Evolutionary conservation across 2,113 vertebrate genomes (phyloP).

Genomic region (Chloebia gouldiae): DNA sequence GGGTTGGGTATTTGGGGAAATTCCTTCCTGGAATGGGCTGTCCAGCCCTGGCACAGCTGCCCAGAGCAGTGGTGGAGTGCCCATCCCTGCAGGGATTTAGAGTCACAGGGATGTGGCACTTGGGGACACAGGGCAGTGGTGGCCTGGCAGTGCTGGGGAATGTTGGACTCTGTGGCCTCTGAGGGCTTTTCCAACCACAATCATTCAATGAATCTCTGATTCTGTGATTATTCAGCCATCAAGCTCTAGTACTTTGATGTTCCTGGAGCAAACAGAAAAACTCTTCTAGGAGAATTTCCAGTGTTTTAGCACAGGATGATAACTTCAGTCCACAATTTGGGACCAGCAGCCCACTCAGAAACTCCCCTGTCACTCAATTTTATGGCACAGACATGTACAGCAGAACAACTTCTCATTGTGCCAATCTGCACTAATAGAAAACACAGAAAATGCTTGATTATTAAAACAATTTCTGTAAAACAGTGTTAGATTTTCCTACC

Average conservation of each 20-base stretch:
- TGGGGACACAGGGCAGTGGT: not conserved
- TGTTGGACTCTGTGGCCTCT: not conserved
- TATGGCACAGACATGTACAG: not conserved
- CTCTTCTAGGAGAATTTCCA: not conserved
- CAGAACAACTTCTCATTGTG: not conserved
- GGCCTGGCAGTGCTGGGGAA: not conserved
- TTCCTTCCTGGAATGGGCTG: not conserved
- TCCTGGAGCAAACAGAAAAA: not conserved
- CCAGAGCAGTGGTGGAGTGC: not conserved
- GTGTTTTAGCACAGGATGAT: not conserved
- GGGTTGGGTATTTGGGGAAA: not conserved
- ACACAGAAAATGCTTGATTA: not conserved
- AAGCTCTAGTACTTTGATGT: not conserved
- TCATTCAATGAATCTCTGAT: not conserved
- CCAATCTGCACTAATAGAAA: not conserved
- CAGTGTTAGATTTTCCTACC: not conserved
- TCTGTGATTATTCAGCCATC: not conserved
- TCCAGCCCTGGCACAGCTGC: not conserved
- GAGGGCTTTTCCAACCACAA: not conserved
- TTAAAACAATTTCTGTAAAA: not conserved
- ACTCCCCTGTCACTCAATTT: not conserved
- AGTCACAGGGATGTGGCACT: not conserved
- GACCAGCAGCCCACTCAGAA: not conserved
- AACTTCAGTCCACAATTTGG: not conserved
- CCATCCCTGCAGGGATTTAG: not conserved